A percentile compares a stretch with the other conserved stretches of the same genome.
Conservation (phyloP, 1,140 invertebrate species). For the Mycetomoellerius zeteki region DNA sequence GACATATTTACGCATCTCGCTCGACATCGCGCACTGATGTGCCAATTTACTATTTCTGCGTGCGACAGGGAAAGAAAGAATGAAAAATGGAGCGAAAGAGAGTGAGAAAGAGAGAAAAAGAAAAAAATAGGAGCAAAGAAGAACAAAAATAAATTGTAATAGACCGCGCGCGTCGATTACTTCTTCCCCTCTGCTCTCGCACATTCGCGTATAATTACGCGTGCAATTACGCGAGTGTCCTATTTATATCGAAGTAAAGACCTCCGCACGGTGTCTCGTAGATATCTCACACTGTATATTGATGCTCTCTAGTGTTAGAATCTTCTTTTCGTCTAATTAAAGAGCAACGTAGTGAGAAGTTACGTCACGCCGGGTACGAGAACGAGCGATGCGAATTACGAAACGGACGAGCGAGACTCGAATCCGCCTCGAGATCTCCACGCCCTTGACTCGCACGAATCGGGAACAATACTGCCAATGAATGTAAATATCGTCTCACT, state of each 20-base stretch:
- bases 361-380: constrained; percentile 11
- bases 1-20: constrained; percentile 36
- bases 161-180: constrained; percentile 58
- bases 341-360: constrained; percentile 48
- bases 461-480: constrained; percentile 78
- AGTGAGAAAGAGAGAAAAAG: constrained; percentile 12
- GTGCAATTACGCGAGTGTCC: constrained; percentile 49
- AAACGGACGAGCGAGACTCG: constrained; percentile 39
- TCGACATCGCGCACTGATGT: constrained; percentile 17
- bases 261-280: constrained; percentile 58
- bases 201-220: constrained; percentile 52
- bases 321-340: constrained; percentile 62
- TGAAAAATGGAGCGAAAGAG: constrained; percentile 35
- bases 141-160: constrained; percentile 57
- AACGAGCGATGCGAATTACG: constrained; percentile 35
- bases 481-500: constrained; percentile 77
- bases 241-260: constrained; percentile 69
- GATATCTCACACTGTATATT: constrained; percentile 62
- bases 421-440: constrained; percentile 52
- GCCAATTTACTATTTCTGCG: constrained; percentile 66
- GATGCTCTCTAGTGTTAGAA: constrained; percentile 76
- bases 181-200: constrained; percentile 50
- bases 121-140: constrained; percentile 25
- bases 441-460: constrained; percentile 68
- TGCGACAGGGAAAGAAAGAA: constrained; percentile 23